These are phyloP conservation scores for Bagarius yarrelli DNA, from an alignment of 2,113 vertebrate genomes.

Conservation along the genomic window DNA sequence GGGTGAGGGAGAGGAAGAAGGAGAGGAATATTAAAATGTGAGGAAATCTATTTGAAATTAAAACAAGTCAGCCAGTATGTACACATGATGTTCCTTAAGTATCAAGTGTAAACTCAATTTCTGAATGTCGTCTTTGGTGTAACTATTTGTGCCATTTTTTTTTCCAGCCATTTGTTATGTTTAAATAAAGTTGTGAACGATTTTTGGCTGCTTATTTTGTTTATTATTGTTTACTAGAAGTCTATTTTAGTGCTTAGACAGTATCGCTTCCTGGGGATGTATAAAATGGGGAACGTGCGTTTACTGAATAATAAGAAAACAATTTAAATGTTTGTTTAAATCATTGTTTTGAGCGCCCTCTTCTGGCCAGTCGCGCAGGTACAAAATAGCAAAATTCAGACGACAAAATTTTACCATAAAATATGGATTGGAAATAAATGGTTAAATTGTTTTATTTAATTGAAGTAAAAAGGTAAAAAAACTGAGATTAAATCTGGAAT, in stretches of 20 bases:
- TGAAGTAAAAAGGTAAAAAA: not conserved
- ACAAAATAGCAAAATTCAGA: not conserved
- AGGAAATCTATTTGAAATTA: slow-evolving; percentile 1
- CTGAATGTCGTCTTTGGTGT: slow-evolving; percentile 19
- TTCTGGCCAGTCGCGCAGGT: not conserved
- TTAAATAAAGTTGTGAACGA: slow-evolving; percentile 36
- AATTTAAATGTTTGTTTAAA: not conserved
- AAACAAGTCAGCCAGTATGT: slow-evolving; percentile 33
- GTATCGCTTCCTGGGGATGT: slow-evolving; percentile 11
- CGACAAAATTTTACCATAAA: not conserved
- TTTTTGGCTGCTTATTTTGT: not conserved
- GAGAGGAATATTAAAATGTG: slow-evolving; percentile 72
- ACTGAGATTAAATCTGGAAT: not conserved
- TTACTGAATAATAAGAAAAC: not conserved
- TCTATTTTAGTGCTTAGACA: not conserved
- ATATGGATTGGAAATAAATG: not conserved
- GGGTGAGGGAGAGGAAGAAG: slow-evolving; percentile 86
- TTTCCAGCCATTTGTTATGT: slow-evolving; percentile 28
- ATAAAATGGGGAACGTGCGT: not conserved
- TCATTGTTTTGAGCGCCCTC: not conserved
- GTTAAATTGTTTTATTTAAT: slow-evolving; percentile 31
- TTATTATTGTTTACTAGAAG: not conserved
- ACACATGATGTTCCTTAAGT: slow-evolving; percentile 47
- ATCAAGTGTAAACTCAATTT: slow-evolving; percentile 45
- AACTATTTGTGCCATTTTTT: slow-evolving; percentile 21